phyloP scores from a whole-genome alignment of 2,888 invertebrate genomes.

The Drosophila stalkeri region DNA sequence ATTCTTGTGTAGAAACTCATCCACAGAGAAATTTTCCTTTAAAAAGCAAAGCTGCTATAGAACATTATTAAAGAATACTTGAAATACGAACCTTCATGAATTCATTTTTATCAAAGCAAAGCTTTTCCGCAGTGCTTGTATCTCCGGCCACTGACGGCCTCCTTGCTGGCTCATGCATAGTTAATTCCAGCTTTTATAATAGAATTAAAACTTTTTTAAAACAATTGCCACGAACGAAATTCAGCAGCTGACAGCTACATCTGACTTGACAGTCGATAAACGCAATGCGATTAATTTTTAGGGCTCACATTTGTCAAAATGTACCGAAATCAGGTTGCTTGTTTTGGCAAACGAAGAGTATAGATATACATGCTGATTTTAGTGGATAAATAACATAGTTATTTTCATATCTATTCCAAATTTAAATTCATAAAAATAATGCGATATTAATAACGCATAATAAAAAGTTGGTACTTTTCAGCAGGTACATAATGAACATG shows the following conservation, averaged over 20 bases:
- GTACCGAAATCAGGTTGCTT: neutral
- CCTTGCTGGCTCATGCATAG: constrained; percentile 58
- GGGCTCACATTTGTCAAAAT: neutral
- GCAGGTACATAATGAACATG: neutral
- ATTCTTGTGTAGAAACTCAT: constrained; percentile 90
- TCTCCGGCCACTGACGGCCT: constrained; percentile 43
- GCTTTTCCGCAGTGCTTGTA: constrained; percentile 67
- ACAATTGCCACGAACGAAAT: constrained; percentile 56
- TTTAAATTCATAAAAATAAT: neutral
- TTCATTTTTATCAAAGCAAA: constrained; percentile 85
- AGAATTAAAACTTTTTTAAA: constrained; percentile 12
- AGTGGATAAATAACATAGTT: neutral
- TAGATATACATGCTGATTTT: neutral
- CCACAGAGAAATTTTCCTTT: constrained; percentile 96
- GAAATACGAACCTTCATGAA: constrained; percentile 83
- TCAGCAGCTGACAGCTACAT: constrained; percentile 14
- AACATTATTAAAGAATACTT: neutral
- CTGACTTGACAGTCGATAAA: constrained; percentile 27
- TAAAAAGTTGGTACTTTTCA: neutral
- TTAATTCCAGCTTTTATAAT: neutral
- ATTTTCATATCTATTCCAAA: neutral
- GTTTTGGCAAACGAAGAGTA: neutral
- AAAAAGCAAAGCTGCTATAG: constrained; percentile 57
- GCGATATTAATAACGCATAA: too few relatives aligned
- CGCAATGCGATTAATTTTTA: neutral